Conservation (phyloP, 2,888 invertebrate genomes). For the Lasioglossum figueresi region DNA sequence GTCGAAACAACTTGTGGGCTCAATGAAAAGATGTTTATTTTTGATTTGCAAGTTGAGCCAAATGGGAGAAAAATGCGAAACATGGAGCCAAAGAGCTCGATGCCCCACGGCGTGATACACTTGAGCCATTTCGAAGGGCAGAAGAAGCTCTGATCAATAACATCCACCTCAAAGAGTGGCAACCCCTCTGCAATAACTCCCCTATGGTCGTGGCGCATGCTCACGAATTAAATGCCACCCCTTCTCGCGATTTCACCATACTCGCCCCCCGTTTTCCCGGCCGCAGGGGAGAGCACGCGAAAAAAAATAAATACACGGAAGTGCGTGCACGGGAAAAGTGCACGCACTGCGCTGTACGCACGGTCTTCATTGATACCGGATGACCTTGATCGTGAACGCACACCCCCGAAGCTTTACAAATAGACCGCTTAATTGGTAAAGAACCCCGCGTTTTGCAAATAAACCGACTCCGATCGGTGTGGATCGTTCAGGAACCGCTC, state of each 20-base stretch:
- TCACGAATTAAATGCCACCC: conserved; percentile 68
- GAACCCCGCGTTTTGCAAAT: background rate
- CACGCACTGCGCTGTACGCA: background rate
- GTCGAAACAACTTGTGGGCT: too few species aligned
- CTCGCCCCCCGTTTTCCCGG: conserved; percentile 23
- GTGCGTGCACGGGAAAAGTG: conserved; percentile 17
- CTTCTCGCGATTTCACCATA: conserved; percentile 50
- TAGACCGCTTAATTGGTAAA: background rate
- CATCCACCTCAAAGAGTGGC: conserved; percentile 61
- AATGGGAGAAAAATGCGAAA: conserved; percentile 5
- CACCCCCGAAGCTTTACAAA: background rate
- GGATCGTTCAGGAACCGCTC: background rate
- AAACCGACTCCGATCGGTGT: background rate
- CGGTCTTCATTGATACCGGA: conserved; percentile 52
- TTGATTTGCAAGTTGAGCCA: background rate
- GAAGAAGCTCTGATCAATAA: conserved; percentile 73
- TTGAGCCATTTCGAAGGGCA: conserved; percentile 62
- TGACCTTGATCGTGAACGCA: conserved; percentile 69
- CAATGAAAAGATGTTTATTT: background rate
- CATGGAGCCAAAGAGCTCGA: conserved; percentile 17
- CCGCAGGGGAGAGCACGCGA: background rate
- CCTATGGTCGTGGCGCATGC: conserved; percentile 71
- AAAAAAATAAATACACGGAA: conserved; percentile 45
- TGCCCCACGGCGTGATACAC: conserved; percentile 57
- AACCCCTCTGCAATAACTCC: conserved; percentile 65